Evolutionary conservation across 2,797 vertebrate species (phyloP), one percentile per base, ranked within the genome.

Genomic region (Cyclopterus lumpus): DNA sequence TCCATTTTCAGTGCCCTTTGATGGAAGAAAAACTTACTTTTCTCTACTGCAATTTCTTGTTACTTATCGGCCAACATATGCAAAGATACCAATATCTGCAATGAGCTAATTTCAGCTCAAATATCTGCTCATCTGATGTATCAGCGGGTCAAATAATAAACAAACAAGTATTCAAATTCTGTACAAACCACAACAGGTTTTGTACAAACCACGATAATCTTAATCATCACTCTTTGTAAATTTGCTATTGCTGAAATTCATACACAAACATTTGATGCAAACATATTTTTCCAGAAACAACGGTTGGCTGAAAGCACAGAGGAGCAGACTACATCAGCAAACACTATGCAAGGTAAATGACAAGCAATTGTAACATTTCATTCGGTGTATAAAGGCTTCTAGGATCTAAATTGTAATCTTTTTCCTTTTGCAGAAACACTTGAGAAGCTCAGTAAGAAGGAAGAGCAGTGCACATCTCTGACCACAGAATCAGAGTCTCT

Each of bases 331-430:
- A 95, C 91, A 55, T 91, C 95, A 36, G 90, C 95, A 72, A 94
- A 93, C 88, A 89, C 92, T 89, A 95, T 98, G 95, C 96, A 98
- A 97, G 98, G 98, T 99, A 91, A 53, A 71, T 73, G 0, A 72
- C 6, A 49, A 11, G 9, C 3, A 28, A 44, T 71, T 42, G 3
- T 30, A 26, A 24, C 11, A 20, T 42, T 57, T 75, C 1, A 51
- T 18, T 34, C 26, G 24, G 5, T 46, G 14, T 24, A 16, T 24
- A 63, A 48, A 48, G 16, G n/a, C n/a, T 24, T 32, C 1, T 18
- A n/a, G 18, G 0, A 32, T 61, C 5, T n/a, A 40, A 73, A 60
- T 24, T 53, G 0, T 40, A 8, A 14, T 0, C 2, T 42, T 86
- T 79, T 83, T 90, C 55, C 28, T 66, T 91, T 81, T 85, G 58